Evolutionary conservation across 2,888 invertebrate genomes (phyloP), one percentile per base, ranked within the genome.

Genomic region (Drosophila neutralis): DNA sequence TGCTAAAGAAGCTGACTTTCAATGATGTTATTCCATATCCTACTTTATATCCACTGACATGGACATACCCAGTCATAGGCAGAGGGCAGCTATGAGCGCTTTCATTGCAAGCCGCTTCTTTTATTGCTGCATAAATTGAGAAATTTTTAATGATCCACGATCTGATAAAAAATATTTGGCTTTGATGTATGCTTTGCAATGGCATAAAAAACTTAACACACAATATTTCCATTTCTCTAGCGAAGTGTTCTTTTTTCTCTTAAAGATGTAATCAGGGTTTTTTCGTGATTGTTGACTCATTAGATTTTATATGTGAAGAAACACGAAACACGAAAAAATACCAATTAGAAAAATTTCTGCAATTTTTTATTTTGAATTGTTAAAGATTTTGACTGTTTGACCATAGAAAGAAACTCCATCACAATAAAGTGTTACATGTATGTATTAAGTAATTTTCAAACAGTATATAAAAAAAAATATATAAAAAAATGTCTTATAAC

Each of bases 401-500:
- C 2, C 35, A 35, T 35, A 4, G 15, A 7, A 36, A 36, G 7
- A 7, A 36, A 36, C 15, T 18, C 3, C 3, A 18, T 15, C 36
- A 18, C 13, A 36, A 36, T 7, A 2, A 7, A 36, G 35, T 35
- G 7, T 35, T 24, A 24, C 24, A 24, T 24, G 2, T 24, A 24
- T 24, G 24, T 24, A 24, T 24, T 35, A 13, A 35, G 5, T 13
- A 4, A 13, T 35, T 35, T 35, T 13, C 13, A 13, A 35, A 11
- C 35, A 13, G 13, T 5, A 35, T 1, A 42, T 3, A 11, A n/a
- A 21, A 2, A n/a, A 40, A 11, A 6, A 13, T 35, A 11, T 1
- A 0, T 0, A 24, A 24, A 24, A 6, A 6, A 2, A 21, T 11
- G 2, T 42, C 1, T 1, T 6, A 13, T 21, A 6, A 0, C 6